These are phyloP conservation scores for Mnemiopsis leidyi DNA, from an alignment of 37 sponge, comb jelly and placozoan species.

Conservation along the genomic window DNA sequence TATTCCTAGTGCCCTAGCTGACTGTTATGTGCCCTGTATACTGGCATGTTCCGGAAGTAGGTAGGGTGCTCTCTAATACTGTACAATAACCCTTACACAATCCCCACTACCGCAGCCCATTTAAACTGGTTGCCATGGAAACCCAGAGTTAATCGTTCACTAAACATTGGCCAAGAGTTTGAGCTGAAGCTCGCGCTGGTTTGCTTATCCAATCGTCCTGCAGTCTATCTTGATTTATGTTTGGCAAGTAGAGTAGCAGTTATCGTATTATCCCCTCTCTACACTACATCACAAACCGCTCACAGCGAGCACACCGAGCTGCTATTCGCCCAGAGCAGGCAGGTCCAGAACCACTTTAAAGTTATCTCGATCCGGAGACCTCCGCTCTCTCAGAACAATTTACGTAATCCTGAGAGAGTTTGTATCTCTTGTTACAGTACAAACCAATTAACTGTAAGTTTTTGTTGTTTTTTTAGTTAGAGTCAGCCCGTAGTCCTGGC, in stretches of 20 bases:
- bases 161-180: not conserved
- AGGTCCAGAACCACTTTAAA: too few relatives aligned
- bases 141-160: not conserved
- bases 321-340: not conserved
- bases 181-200: not conserved
- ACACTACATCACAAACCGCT: not conserved
- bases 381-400: not conserved
- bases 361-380: too few relatives aligned
- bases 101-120: too few relatives aligned
- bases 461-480: too few relatives aligned
- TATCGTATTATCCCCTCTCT: not conserved
- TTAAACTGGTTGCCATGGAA: not conserved
- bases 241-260: not conserved
- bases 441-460: too few relatives aligned
- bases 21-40: too few relatives aligned
- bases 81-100: not conserved
- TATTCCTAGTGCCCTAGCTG: too few relatives aligned
- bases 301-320: not conserved
- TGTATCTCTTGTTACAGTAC: not conserved
- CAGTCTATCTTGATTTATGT: not conserved
- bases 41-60: not conserved
- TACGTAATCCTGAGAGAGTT: not conserved
- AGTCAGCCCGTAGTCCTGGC: too few relatives aligned
- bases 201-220: not conserved
- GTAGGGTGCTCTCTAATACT: not conserved